A percentile compares a stretch with the other conserved stretches of the same genome.
phyloP scores from a whole-genome alignment of 2,888 invertebrate genomes.

The Stramonita haemastoma region DNA sequence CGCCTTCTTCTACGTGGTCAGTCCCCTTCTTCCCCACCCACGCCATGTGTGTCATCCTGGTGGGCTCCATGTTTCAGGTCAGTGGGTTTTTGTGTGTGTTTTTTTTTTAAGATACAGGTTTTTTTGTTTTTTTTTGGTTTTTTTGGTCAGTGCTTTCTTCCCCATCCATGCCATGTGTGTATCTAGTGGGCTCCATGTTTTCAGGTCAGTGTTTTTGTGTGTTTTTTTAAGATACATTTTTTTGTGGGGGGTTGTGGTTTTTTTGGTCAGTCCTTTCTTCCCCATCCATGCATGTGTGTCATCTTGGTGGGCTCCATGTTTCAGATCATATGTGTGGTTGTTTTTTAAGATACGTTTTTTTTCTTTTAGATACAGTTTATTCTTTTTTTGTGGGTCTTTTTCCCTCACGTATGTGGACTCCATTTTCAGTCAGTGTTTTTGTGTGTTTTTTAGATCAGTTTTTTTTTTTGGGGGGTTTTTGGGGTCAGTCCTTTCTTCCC shows the following conservation, averaged over 20 bases:
- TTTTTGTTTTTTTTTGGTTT: not conserved
- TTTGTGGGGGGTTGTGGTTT: not conserved
- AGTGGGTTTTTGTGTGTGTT: not conserved
- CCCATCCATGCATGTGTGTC: too few species aligned
- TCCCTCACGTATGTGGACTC: too few species aligned
- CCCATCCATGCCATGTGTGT: not conserved
- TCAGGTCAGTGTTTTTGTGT: not conserved
- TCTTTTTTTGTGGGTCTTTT: too few species aligned
- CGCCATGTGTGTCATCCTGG: constrained; percentile 65
- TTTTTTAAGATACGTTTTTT: not conserved
- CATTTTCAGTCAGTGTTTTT: too few species aligned
- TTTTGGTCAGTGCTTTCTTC: not conserved
- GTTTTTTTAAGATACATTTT: too few species aligned
- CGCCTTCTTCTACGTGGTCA: constrained; percentile 70
- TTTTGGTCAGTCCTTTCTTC: too few species aligned
- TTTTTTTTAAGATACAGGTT: too few species aligned
- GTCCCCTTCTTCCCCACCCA: constrained; percentile 54
- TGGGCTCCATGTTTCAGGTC: constrained; percentile 63
- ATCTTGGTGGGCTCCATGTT: not conserved
- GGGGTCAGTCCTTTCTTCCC: too few species aligned
- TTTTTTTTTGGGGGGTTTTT: too few species aligned
- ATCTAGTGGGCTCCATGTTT: not conserved
- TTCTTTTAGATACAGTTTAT: too few species aligned
- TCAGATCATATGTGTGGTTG: not conserved
- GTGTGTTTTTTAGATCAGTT: too few species aligned